Percentiles rank a stretch among this genome's conserved stretches.
Evolutionary conservation across 1,140 invertebrate species (phyloP).

Genomic region (Caenorhabditis briggsae): DNA sequence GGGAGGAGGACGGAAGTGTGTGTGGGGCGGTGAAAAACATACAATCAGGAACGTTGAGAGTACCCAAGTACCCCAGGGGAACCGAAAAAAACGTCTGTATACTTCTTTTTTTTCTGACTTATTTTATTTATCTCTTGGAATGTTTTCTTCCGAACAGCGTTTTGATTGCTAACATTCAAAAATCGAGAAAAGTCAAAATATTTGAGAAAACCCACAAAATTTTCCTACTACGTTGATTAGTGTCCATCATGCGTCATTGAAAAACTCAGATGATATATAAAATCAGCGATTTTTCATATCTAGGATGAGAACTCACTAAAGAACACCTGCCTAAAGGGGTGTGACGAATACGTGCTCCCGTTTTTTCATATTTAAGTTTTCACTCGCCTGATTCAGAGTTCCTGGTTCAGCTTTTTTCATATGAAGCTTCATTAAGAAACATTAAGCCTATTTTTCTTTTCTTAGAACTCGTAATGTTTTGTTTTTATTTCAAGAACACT

Average conservation of each 20-base stretch:
- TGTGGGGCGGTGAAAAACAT: background rate
- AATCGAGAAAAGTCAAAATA: background rate
- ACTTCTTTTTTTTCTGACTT: background rate
- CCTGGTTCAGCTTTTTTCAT: slow-evolving; percentile 10
- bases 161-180: background rate
- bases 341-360: background rate
- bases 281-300: background rate
- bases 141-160: background rate
- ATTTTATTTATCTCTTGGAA: background rate
- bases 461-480: too few relatives aligned
- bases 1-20: background rate
- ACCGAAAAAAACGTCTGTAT: background rate
- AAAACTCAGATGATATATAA: background rate
- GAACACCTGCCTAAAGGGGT: slow-evolving; percentile 9
- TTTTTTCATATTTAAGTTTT: background rate
- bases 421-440: background rate
- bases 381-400: background rate
- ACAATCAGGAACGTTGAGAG: background rate
- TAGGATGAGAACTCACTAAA: slow-evolving; percentile 4
- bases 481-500: too few relatives aligned
- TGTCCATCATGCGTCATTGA: background rate
- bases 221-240: background rate
- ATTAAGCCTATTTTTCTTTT: too few relatives aligned
- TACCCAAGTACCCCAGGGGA: background rate
- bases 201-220: slow-evolving; percentile 6